These are phyloP conservation scores for Pteropus rufus DNA, from an alignment of 2,797 vertebrate species.

Conservation along the genomic window DNA sequence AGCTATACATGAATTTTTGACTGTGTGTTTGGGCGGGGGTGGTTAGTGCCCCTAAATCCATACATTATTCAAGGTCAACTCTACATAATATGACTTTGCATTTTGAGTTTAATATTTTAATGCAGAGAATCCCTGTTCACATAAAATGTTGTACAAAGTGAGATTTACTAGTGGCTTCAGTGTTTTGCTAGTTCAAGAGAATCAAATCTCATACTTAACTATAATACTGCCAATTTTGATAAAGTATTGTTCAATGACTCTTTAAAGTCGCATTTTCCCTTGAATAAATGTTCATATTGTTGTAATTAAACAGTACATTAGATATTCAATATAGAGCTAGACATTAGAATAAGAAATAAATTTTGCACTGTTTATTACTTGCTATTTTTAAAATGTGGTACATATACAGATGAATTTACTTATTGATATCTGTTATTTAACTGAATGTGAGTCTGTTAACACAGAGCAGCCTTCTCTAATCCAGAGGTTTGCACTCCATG, in stretches of 20 bases:
- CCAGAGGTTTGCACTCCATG: not conserved
- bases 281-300: not conserved
- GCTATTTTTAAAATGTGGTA: not conserved
- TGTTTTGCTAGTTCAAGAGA: not conserved
- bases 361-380: not conserved
- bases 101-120: slow-evolving; percentile 40
- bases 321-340: not conserved
- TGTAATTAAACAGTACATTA: not conserved
- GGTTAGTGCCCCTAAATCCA: not conserved
- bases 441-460: not conserved
- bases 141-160: not conserved
- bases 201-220: not conserved
- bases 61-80: not conserved
- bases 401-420: not conserved
- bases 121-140: not conserved
- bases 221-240: not conserved
- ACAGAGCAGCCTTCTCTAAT: not conserved
- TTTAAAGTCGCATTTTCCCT: not conserved
- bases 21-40: not conserved
- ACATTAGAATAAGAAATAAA: slow-evolving; percentile 5
- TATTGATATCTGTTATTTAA: not conserved
- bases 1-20: not conserved
- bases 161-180: not conserved
- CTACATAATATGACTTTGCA: not conserved
- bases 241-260: not conserved